Evolutionary conservation across 1,140 invertebrate genomes (phyloP).

Genomic region (Spodoptera litura): DNA sequence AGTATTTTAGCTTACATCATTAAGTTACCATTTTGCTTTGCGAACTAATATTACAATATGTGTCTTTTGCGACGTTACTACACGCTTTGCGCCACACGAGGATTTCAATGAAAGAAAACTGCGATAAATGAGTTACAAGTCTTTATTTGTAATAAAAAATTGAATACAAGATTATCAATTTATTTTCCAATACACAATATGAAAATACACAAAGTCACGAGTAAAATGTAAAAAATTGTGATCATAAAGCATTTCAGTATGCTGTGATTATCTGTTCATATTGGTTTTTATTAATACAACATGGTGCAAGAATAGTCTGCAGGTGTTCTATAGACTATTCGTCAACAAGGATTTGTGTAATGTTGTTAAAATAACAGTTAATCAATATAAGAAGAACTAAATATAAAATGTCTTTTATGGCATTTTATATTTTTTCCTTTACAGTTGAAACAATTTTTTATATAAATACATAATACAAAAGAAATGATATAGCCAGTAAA

Average conservation of each 20-base stretch:
- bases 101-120: background rate
- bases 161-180: conserved; percentile 43
- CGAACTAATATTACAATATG: too few relatives aligned
- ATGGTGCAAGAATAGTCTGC: background rate
- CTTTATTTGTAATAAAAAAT: conserved; percentile 46
- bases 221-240: conserved; percentile 41
- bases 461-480: background rate
- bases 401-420: background rate
- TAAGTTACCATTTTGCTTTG: too few relatives aligned
- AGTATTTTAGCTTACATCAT: too few relatives aligned
- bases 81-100: background rate
- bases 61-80: too few relatives aligned
- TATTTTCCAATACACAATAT: conserved; percentile 49
- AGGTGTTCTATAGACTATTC: background rate
- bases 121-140: conserved; percentile 29
- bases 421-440: background rate
- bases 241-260: background rate
- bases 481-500: conserved; percentile 10
- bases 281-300: background rate
- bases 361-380: background rate
- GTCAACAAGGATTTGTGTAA: background rate
- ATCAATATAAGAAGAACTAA: background rate
- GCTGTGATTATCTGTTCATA: background rate
- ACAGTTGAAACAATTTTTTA: background rate
- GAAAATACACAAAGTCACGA: conserved; percentile 51